A percentile compares a stretch with the other conserved stretches of the same genome.
Evolutionary conservation across 2,797 vertebrate species (phyloP).

Genomic region (Tenualosa thibaudeaui): DNA sequence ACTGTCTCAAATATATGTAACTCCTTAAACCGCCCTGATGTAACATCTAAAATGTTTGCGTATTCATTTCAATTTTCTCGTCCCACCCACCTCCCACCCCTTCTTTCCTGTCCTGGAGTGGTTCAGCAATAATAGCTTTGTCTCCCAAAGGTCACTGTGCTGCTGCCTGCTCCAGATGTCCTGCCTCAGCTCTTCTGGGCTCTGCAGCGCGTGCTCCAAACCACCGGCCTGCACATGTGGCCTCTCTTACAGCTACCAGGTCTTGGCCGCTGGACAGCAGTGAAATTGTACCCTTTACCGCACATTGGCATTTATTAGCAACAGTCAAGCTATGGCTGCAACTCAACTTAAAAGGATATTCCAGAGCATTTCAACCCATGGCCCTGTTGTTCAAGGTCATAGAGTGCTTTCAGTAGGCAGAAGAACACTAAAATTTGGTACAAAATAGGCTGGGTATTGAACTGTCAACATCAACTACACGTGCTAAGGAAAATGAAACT

Average conservation of each 20-base stretch:
- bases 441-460: no score
- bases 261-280: not conserved
- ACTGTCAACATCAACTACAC: no score
- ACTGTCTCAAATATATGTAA: not conserved
- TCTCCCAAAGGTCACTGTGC: not conserved
- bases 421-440: no score
- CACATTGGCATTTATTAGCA: no score
- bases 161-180: not conserved
- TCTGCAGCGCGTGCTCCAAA: not conserved
- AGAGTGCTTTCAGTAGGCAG: no score
- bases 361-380: no score
- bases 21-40: not conserved
- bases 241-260: not conserved
- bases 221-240: not conserved
- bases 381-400: no score
- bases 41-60: not conserved
- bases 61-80: not conserved
- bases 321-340: no score
- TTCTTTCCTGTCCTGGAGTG: not conserved
- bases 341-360: no score
- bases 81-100: no score
- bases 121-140: not conserved
- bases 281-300: not conserved
- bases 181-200: constrained; percentile 1
- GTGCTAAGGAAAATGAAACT: no score